Conservation (phyloP, 2,888 invertebrate genomes). For the Lapara coniferarum region DNA sequence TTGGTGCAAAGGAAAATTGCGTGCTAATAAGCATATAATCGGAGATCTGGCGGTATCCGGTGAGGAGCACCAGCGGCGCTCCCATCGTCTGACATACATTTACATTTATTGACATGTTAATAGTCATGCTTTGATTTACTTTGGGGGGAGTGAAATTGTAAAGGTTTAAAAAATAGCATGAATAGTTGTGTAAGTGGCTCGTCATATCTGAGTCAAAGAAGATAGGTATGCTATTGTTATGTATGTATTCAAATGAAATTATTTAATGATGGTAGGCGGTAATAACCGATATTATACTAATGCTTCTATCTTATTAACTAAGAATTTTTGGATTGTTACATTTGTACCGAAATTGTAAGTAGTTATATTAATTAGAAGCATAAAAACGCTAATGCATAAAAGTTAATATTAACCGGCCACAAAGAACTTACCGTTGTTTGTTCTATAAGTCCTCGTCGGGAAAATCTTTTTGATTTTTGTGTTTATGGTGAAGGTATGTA, state of each 20-base stretch:
- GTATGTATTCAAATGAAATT: slow-evolving; percentile 7
- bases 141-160: background rate
- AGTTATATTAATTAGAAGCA: background rate
- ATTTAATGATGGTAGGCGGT: background rate
- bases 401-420: too few species aligned
- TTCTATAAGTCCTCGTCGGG: too few species aligned
- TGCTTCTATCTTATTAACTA: background rate
- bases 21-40: slow-evolving; percentile 68
- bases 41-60: slow-evolving; percentile 63
- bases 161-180: background rate
- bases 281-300: background rate
- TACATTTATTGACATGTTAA: slow-evolving; percentile 25
- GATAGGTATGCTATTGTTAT: background rate
- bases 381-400: too few species aligned
- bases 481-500: too few species aligned
- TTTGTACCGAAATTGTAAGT: background rate
- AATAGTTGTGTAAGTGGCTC: slow-evolving; percentile 5
- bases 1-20: slow-evolving; percentile 59
- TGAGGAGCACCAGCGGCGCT: slow-evolving; percentile 31
- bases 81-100: slow-evolving; percentile 17
- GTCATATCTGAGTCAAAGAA: slow-evolving; percentile 13
- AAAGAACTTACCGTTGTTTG: too few species aligned
- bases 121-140: slow-evolving; percentile 4
- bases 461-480: too few species aligned
- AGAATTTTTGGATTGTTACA: background rate